Evolutionary conservation across 2,888 invertebrate species (phyloP).

Genomic region (Myopa tessellatipennis): DNA sequence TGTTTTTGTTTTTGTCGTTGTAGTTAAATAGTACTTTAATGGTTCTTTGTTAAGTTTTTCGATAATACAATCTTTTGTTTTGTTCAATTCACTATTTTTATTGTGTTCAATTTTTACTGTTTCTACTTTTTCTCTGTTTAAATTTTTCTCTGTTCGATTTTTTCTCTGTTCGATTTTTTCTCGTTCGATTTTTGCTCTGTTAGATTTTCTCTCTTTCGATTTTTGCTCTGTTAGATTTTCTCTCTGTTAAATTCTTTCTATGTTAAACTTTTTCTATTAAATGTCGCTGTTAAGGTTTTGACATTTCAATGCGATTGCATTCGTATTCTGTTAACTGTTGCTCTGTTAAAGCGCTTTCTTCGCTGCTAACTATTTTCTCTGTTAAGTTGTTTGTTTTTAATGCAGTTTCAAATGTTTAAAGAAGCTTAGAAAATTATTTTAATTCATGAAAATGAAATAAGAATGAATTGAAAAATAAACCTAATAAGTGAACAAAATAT

Average conservation of each 20-base stretch:
- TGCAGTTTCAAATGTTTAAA: not conserved
- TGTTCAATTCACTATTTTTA: not conserved
- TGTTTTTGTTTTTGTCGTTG: no score
- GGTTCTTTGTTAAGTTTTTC: not conserved
- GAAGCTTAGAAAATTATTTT: not conserved
- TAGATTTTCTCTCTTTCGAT: no score
- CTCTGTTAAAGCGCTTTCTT: not conserved
- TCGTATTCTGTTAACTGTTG: not conserved
- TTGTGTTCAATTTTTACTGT: not conserved
- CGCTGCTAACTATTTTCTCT: not conserved
- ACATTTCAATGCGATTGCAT: no score
- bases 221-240: no score
- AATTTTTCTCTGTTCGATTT: not conserved
- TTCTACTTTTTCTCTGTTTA: not conserved
- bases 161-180: no score
- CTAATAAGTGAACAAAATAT: not conserved
- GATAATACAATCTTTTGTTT: not conserved
- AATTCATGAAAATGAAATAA: not conserved
- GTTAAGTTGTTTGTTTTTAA: not conserved
- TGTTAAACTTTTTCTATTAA: no score
- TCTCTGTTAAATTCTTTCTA: no score
- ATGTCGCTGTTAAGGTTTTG: no score
- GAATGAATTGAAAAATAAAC: not conserved
- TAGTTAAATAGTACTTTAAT: no score
- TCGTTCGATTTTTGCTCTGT: no score